Conservation (phyloP, 2,888 invertebrate genomes). For the Criorhina ranunculi region DNA sequence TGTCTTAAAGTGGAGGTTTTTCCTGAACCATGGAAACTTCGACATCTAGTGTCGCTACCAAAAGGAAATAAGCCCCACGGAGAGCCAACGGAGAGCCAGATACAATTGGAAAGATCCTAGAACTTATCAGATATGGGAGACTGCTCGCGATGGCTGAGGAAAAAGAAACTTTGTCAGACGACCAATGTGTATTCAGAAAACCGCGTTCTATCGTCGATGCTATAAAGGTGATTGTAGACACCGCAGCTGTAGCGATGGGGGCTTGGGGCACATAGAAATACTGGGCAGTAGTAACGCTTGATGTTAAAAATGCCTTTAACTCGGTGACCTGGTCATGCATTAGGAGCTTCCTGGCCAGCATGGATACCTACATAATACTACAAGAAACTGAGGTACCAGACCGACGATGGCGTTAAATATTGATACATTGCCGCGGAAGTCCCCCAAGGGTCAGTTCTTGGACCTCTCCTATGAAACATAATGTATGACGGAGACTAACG, state of each 20-base stretch:
- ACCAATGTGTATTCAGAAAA: background rate
- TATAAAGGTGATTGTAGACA: background rate
- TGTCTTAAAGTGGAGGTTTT: too few species aligned
- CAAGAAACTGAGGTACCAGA: background rate
- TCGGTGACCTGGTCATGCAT: constrained; percentile 9
- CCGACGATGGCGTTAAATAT: too few species aligned
- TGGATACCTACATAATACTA: background rate
- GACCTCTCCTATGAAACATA: too few species aligned
- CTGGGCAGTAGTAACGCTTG: background rate
- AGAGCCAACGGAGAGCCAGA: too few species aligned
- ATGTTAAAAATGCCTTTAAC: too few species aligned
- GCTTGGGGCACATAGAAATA: too few species aligned
- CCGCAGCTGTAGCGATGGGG: constrained; percentile 5
- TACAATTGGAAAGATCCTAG: too few species aligned
- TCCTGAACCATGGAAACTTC: too few species aligned
- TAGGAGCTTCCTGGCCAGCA: background rate
- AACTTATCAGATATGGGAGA: background rate
- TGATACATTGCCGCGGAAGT: too few species aligned
- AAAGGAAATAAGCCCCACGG: too few species aligned
- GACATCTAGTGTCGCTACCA: too few species aligned
- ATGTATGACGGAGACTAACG: background rate
- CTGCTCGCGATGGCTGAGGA: background rate
- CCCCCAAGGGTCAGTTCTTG: too few species aligned
- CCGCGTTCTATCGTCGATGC: background rate
- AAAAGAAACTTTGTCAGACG: background rate